A percentile compares a stretch with the other conserved stretches of the same genome.
Evolutionary conservation across 53 echinoderm and acorn worm genomes (phyloP).

Genomic region (Actinopyga echinites): DNA sequence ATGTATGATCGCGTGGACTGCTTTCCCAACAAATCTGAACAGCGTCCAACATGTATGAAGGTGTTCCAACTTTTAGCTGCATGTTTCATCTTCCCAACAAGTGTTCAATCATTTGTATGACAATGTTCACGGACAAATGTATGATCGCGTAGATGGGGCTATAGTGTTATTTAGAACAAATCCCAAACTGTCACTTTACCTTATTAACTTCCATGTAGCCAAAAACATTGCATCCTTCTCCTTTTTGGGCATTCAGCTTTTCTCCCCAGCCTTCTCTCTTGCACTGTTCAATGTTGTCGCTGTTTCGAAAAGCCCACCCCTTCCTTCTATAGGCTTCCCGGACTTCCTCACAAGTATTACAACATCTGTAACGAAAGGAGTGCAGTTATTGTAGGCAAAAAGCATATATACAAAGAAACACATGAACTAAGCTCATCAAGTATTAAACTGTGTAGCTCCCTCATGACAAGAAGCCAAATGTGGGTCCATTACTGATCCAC

Average conservation of each 20-base stretch:
- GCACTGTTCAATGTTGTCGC: constrained; percentile 77
- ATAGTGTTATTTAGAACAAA: too few species aligned
- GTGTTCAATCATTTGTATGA: too few species aligned
- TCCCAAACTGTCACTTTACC: constrained; percentile 25
- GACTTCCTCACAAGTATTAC: constrained; percentile 91
- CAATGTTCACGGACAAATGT: too few species aligned
- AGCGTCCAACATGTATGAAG: too few species aligned
- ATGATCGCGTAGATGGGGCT: too few species aligned
- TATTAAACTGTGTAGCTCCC: background rate
- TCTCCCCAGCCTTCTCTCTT: constrained; percentile 86
- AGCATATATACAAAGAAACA: background rate
- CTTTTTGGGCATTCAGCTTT: constrained; percentile 81
- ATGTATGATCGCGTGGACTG: too few species aligned
- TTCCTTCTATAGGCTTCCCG: constrained; percentile 92
- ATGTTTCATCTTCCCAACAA: too few species aligned
- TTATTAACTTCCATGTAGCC: constrained; percentile 97
- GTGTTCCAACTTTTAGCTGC: too few species aligned
- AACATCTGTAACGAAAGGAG: constrained; percentile 60
- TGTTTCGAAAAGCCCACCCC: constrained; percentile 94
- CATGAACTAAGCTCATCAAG: background rate
- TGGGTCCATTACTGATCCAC: too few species aligned
- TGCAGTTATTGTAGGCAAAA: too few species aligned
- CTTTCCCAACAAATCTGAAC: too few species aligned
- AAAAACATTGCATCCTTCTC: constrained; percentile 90
- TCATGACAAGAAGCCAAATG: too few species aligned